These are phyloP conservation scores for Piaya cayana DNA, from an alignment of 2,113 vertebrate species.

Conservation along the genomic window DNA sequence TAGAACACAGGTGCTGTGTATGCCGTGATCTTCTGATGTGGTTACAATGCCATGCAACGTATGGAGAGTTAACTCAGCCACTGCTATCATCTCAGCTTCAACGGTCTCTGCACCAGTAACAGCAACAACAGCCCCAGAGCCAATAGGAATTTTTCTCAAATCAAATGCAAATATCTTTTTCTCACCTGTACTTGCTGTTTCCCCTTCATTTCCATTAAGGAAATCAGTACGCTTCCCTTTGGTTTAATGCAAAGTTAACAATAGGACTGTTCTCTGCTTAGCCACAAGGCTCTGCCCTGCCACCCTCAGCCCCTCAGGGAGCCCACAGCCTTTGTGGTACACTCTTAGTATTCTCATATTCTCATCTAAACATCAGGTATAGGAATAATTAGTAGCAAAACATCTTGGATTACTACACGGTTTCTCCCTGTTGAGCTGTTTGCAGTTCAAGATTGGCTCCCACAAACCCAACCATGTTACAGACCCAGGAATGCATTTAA, in stretches of 20 bases:
- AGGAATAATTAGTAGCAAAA: background rate
- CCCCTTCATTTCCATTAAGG: too few relatives aligned
- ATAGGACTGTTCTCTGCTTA: background rate
- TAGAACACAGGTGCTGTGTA: background rate
- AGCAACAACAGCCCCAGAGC: background rate
- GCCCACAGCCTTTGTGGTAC: background rate
- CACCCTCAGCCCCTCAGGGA: background rate
- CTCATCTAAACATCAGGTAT: background rate
- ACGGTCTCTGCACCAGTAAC: fast-evolving
- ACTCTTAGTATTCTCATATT: background rate
- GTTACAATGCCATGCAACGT: fast-evolving
- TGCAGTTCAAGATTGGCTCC: background rate
- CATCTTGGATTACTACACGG: too few relatives aligned
- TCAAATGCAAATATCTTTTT: background rate
- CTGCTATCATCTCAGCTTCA: background rate
- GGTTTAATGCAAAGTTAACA: background rate
- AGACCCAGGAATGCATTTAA: background rate
- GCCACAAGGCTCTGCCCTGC: too few relatives aligned
- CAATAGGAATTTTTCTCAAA: background rate
- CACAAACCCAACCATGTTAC: fast-evolving
- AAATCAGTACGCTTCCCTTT: background rate
- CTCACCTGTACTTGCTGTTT: background rate
- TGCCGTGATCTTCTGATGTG: background rate
- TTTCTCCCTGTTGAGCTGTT: background rate
- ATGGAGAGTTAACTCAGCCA: background rate